Evolutionary conservation across 1,140 invertebrate species (phyloP), one percentile per base, ranked within the genome.

Genomic region (Homarus americanus): DNA sequence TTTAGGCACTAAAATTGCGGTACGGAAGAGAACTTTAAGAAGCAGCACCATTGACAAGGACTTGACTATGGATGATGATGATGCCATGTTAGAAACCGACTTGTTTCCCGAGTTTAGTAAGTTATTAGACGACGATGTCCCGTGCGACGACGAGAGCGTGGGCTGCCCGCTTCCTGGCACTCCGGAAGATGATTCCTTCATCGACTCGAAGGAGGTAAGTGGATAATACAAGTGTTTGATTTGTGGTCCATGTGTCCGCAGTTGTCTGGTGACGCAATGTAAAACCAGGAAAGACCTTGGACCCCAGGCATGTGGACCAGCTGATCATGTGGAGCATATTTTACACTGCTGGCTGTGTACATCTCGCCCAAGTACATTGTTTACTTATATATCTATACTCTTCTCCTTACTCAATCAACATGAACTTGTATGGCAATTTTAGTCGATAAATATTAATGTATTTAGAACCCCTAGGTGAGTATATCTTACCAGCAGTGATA

Each of bases 101-200:
- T 79, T 92, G 53, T 92, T 93, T 44, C 92, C 92, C 0, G 93
- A 93, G 91, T 91, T 92, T 34, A 92, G 79, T 58, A 86, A 85
- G 63, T 82, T 93, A 40, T 78, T 93, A 58, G 92, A 92, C 1
- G 92, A 87, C 17, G 58, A 83, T 58, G 92, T 91, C 17, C 63
- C 83, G 75, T 97, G 96, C 58, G 97, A 97, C 93, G 96, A 97
- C 92, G 97, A 97, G 93, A 97, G 96, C 83, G 83, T 92, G 44
- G 93, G 93, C 28, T 97, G 97, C 94, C 97, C 97, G 2, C 94
- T 98, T 85, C 97, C 97, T 17, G 97, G 97, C 1, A 98, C 97
- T n/a, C 97, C 97, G 7, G 97, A 97, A 94, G 97, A 97, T 93
- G 96, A 96, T 28, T 87, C 91, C 49, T 82, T 90, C 69, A 90